phyloP scores from a whole-genome alignment of 1,140 invertebrate species.

The Laupala kohalensis region DNA sequence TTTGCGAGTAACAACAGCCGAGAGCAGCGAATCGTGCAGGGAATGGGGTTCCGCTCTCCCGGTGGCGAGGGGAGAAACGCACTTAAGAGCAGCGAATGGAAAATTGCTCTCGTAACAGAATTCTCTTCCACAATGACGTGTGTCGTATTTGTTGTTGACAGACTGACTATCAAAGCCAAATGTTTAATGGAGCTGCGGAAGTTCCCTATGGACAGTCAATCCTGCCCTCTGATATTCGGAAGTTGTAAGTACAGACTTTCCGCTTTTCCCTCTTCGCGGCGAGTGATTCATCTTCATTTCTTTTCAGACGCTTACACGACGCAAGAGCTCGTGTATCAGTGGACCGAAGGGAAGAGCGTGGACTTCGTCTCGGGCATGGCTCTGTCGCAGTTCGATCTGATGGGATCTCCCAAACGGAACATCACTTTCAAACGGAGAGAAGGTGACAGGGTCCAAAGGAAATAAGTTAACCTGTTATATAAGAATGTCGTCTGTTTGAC shows the following conservation, averaged over 20 bases:
- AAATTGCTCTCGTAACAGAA: no score
- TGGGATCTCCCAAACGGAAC: slow-evolving; percentile 69
- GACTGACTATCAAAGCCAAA: slow-evolving; percentile 91
- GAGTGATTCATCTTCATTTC: slow-evolving; percentile 14
- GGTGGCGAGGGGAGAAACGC: no score
- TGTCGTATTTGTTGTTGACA: no score
- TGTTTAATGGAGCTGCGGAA: slow-evolving; percentile 93
- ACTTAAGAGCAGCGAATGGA: no score
- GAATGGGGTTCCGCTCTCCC: no score
- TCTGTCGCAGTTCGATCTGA: slow-evolving; percentile 81
- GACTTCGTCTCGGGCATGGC: slow-evolving; percentile 81
- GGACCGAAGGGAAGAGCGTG: slow-evolving; percentile 56
- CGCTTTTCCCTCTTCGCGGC: not conserved
- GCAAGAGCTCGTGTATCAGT: slow-evolving; percentile 72
- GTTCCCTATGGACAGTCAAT: slow-evolving; percentile 94
- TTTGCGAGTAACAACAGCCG: no score
- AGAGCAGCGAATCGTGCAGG: no score
- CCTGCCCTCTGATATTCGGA: slow-evolving; percentile 81
- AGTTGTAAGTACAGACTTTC: slow-evolving; percentile 65
- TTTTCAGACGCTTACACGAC: slow-evolving; percentile 78
- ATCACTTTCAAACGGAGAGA: slow-evolving; percentile 62
- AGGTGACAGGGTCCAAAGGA: no score
- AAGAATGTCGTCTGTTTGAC: no score
- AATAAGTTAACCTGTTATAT: no score
- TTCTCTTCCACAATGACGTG: no score